These are phyloP conservation scores for Pteromalus puparum DNA, from an alignment of 1,140 invertebrate genomes.

Conservation along the genomic window DNA sequence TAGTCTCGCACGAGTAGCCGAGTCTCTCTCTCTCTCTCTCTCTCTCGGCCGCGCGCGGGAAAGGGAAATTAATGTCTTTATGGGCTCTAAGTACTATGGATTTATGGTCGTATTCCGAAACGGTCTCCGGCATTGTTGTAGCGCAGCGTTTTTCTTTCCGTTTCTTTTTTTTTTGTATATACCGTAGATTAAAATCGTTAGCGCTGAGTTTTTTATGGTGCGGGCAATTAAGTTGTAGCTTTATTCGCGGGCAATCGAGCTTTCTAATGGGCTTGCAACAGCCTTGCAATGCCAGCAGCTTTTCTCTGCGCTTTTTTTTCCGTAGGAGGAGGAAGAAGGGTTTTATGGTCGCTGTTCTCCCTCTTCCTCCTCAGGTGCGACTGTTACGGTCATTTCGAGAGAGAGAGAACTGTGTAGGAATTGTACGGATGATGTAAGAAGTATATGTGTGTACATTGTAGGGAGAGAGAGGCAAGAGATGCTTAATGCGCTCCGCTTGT, in stretches of 20 bases:
- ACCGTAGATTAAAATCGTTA: conserved; percentile 32
- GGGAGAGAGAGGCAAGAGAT: neutral
- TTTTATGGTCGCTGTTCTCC: neutral
- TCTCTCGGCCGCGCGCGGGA: neutral
- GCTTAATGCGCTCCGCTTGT: neutral
- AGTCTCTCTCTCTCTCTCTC: neutral
- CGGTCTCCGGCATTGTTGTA: neutral
- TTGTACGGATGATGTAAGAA: neutral
- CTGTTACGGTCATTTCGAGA: conserved; percentile 12
- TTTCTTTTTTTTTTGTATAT: neutral
- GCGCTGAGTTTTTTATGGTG: conserved; percentile 26
- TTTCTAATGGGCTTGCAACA: conserved; percentile 5
- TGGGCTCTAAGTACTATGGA: conserved; percentile 34
- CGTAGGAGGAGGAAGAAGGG: neutral
- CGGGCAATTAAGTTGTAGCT: conserved; percentile 33
- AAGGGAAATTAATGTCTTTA: conserved; percentile 44
- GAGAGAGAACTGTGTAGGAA: neutral
- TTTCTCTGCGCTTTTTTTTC: neutral
- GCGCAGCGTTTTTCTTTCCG: neutral
- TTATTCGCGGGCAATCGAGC: conserved; percentile 28
- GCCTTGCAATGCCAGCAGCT: neutral
- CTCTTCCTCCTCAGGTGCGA: neutral
- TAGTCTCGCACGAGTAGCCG: neutral
- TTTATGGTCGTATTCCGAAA: conserved; percentile 32
- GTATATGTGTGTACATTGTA: neutral